phyloP scores from a whole-genome alignment of 2,797 vertebrate species.

The Rhodeus uyekii region DNA sequence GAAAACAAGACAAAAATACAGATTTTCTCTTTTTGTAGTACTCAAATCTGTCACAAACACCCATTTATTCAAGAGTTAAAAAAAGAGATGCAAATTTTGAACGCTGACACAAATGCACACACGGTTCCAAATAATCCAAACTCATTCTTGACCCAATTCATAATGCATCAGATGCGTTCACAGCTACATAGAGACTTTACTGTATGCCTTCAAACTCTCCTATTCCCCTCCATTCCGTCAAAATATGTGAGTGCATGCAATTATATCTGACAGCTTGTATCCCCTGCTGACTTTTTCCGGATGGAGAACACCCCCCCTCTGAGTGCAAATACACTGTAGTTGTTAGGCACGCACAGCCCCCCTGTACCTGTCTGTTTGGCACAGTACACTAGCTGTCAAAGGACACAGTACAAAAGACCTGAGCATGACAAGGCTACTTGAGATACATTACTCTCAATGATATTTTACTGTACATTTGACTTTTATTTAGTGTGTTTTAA shows the following conservation, averaged over 20 bases:
- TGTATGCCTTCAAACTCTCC: slow-evolving; percentile 24
- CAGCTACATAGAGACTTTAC: slow-evolving; percentile 37
- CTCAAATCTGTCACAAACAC: not conserved
- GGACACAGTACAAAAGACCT: slow-evolving; percentile 22
- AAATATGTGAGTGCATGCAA: slow-evolving; percentile 17
- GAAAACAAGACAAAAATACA: not conserved
- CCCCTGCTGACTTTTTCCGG: slow-evolving; percentile 37
- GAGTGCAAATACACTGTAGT: not conserved
- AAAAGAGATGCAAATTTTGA: not conserved
- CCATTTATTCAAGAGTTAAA: not conserved
- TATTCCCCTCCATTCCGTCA: slow-evolving; percentile 25
- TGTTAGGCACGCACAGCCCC: slow-evolving; percentile 12
- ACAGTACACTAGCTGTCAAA: slow-evolving; percentile 8
- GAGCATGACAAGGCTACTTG: not conserved
- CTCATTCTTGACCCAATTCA: slow-evolving; percentile 33
- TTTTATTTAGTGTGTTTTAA: not conserved
- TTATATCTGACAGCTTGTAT: slow-evolving; percentile 51
- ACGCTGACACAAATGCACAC: not conserved
- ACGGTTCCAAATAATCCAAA: slow-evolving; percentile 13
- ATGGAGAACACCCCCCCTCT: slow-evolving; percentile 30
- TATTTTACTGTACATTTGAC: not conserved
- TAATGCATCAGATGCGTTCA: slow-evolving; percentile 19
- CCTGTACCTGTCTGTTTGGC: slow-evolving; percentile 6
- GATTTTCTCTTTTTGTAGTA: not conserved
- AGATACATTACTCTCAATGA: not conserved